phyloP scores from a whole-genome alignment of 1,140 invertebrate genomes.

The Drosophila asahinai region DNA sequence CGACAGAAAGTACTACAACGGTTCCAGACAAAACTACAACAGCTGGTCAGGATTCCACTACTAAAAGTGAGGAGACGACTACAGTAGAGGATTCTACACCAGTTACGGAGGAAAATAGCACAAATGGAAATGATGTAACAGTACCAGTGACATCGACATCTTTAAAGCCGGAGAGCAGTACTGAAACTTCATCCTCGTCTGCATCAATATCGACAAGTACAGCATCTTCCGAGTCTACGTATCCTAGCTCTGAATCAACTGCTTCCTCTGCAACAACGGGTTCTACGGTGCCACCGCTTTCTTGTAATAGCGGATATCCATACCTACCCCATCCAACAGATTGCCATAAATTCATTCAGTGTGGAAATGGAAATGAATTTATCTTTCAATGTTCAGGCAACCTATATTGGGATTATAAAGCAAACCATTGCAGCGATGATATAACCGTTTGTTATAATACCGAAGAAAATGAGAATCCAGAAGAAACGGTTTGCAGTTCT shows the following conservation, averaged over 20 bases:
- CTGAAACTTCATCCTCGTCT: not conserved
- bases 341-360: slow-evolving; percentile 53
- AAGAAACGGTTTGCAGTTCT: slow-evolving; percentile 16
- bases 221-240: not conserved
- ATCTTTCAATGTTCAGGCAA: slow-evolving; percentile 8
- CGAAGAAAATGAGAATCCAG: not conserved
- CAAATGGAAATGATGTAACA: not conserved
- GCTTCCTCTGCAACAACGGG: slow-evolving; percentile 4
- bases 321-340: slow-evolving; percentile 46
- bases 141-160: not conserved
- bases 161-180: not conserved
- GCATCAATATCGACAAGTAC: slow-evolving; percentile 4
- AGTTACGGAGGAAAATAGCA: not conserved
- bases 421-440: slow-evolving; percentile 6
- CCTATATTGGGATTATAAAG: slow-evolving; percentile 38
- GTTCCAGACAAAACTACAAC: slow-evolving; percentile 3
- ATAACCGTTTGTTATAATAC: slow-evolving; percentile 13
- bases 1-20: not conserved
- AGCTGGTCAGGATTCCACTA: not conserved
- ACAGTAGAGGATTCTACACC: not conserved
- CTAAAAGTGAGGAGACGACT: not conserved
- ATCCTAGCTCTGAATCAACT: slow-evolving; percentile 1
- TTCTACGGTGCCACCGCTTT: slow-evolving; percentile 9
- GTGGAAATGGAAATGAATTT: slow-evolving; percentile 26
- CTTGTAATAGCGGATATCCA: slow-evolving; percentile 18